Conservation (phyloP, 2,797 vertebrate genomes). For the Varecia variegata region DNA sequence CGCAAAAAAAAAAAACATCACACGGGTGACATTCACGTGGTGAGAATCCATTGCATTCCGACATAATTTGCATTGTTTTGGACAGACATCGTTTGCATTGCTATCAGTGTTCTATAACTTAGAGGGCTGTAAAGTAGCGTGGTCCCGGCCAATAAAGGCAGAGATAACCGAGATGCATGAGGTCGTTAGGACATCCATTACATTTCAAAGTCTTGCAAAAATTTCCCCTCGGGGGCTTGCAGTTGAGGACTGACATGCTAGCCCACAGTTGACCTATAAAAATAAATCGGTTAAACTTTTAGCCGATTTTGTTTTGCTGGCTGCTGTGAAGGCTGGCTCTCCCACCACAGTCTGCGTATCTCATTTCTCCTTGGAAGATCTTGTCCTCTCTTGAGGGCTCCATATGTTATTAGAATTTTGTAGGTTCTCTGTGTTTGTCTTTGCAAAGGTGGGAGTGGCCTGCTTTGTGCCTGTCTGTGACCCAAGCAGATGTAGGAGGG, state of each 20-base stretch:
- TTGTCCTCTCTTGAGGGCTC: neutral
- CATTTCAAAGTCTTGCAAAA: neutral
- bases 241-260: neutral
- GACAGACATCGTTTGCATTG: neutral
- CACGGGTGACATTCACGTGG: neutral
- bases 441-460: no score
- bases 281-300: neutral
- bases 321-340: neutral
- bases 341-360: accelerated
- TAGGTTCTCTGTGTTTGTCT: no score
- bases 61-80: neutral
- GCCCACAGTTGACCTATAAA: neutral
- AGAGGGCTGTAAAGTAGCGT: neutral
- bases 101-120: neutral
- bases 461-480: no score
- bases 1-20: neutral
- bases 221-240: neutral
- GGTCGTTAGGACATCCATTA: neutral
- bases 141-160: neutral
- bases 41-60: neutral
- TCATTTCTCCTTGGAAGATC: neutral
- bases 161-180: neutral
- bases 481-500: neutral
- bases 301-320: neutral
- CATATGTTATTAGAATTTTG: no score